Conservation (phyloP, 2,113 vertebrate genomes). For the Chelonoidis abingdonii region DNA sequence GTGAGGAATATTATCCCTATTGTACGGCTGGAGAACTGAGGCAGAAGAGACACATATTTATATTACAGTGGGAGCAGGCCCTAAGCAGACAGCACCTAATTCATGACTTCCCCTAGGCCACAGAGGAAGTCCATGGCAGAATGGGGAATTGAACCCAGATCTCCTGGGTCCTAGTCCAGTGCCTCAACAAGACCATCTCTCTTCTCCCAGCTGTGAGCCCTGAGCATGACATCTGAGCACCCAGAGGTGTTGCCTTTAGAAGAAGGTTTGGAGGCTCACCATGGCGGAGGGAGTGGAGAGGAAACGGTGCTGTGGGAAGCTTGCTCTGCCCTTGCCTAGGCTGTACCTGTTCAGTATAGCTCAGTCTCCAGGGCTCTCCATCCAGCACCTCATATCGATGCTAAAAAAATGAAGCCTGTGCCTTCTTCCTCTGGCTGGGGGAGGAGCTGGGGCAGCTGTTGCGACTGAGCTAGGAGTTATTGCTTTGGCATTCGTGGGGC, state of each 20-base stretch:
- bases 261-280: background rate
- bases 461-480: conserved; percentile 42
- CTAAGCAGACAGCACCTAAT: background rate
- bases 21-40: background rate
- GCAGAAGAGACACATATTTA: background rate
- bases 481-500: conserved; percentile 51
- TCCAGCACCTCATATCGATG: background rate
- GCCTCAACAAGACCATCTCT: background rate
- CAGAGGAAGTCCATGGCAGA: background rate
- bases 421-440: background rate
- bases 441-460: background rate
- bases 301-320: background rate
- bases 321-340: background rate
- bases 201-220: background rate
- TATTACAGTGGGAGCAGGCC: background rate
- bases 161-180: background rate
- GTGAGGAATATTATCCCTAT: background rate
- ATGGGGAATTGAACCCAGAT: background rate
- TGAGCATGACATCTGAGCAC: background rate
- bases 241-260: background rate
- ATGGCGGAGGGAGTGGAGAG: background rate
- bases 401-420: background rate
- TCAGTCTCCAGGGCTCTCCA: background rate
- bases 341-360: background rate
- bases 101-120: background rate